A percentile compares a stretch with the other conserved stretches of the same genome.
phyloP scores from a whole-genome alignment of 2,113 vertebrate species.

The Pseudopodoces humilis region DNA sequence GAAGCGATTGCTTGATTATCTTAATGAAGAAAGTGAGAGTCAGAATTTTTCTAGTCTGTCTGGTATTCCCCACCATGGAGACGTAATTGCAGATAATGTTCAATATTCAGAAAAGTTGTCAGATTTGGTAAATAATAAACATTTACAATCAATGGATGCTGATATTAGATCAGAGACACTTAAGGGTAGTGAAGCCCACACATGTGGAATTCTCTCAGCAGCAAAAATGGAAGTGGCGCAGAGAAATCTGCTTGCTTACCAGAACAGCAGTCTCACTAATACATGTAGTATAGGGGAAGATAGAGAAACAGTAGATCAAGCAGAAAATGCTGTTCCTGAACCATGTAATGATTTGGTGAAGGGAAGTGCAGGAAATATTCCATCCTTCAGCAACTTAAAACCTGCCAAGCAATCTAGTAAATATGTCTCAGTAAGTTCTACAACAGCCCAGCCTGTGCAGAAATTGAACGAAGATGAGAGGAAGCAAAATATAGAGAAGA shows the following conservation, averaged over 20 bases:
- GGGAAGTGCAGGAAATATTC: neutral
- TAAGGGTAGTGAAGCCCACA: neutral
- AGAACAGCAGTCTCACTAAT: neutral
- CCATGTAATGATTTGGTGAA: neutral
- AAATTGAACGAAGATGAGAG: neutral
- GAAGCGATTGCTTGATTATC: neutral
- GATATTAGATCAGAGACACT: neutral
- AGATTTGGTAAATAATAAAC: neutral
- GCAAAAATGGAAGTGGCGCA: neutral
- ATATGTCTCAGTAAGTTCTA: neutral
- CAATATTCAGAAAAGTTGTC: neutral
- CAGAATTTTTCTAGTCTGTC: neutral
- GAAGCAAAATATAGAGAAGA: neutral
- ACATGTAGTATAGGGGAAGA: neutral
- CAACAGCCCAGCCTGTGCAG: neutral
- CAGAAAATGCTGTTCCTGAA: neutral
- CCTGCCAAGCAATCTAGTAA: neutral
- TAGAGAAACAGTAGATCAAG: neutral
- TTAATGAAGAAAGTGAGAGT: neutral
- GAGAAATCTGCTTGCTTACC: neutral
- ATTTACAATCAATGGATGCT: neutral
- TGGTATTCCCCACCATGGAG: neutral
- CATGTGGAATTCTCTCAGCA: neutral
- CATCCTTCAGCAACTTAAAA: neutral
- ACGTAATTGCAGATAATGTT: neutral